phyloP scores from a whole-genome alignment of 2,113 vertebrate genomes.

The Scalopus aquaticus region DNA sequence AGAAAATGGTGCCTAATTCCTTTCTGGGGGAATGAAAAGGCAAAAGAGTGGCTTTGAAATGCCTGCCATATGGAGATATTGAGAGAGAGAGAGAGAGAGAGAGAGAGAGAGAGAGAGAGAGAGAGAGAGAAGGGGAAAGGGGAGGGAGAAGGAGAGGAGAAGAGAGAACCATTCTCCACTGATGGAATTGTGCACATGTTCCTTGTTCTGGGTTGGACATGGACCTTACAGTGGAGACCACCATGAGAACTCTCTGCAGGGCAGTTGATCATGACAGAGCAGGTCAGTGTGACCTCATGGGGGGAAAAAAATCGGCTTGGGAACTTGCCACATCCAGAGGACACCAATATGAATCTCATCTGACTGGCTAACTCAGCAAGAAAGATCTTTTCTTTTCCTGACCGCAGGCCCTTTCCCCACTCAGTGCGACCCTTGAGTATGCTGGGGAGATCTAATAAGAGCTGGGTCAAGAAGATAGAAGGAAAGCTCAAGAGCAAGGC shows the following conservation, averaged over 20 bases:
- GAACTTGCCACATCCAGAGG: not conserved
- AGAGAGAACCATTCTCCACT: not conserved
- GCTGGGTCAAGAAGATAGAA: not conserved
- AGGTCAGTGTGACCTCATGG: not conserved
- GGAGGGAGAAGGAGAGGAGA: not conserved
- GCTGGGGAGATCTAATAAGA: not conserved
- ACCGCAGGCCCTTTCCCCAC: not conserved
- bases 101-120: not conserved
- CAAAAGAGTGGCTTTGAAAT: not conserved
- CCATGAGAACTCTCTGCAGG: not conserved
- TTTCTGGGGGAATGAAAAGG: not conserved
- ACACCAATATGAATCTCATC: not conserved
- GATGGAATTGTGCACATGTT: not conserved
- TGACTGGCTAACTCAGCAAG: not conserved
- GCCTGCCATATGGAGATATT: not conserved
- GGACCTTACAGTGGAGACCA: not conserved
- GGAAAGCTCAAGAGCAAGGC: not conserved
- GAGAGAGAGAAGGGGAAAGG: too few species aligned
- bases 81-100: not conserved
- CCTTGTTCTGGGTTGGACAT: not conserved
- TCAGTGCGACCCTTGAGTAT: not conserved
- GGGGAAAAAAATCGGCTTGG: not conserved
- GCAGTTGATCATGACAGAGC: not conserved
- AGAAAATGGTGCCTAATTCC: not conserved
- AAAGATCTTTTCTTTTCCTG: not conserved